Percentiles rank a stretch among this genome's conserved stretches.
Evolutionary conservation across 2,797 vertebrate genomes (phyloP).

Genomic region (Remorina albescens): DNA sequence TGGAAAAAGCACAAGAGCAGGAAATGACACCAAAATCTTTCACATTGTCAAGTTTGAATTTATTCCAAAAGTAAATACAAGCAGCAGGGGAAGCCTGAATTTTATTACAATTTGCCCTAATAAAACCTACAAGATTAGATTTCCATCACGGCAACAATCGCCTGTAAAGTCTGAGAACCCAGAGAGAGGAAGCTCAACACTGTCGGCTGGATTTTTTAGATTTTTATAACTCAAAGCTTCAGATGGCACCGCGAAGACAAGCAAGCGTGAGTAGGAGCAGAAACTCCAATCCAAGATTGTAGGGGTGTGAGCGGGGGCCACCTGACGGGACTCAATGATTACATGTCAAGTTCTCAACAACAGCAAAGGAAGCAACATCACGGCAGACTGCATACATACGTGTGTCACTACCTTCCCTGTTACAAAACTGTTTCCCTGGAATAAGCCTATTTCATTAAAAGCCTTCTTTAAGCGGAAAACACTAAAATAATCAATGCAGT

Average conservation of each 20-base stretch:
- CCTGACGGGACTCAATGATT: too few relatives aligned
- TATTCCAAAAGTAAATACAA: conserved; percentile 12
- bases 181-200: background rate
- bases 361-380: conserved; percentile 17
- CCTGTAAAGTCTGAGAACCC: conserved; percentile 13
- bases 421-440: too few relatives aligned
- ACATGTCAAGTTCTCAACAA: conserved; percentile 22
- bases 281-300: conserved; percentile 1
- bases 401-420: conserved; percentile 16
- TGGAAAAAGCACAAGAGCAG: too few relatives aligned
- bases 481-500: too few relatives aligned
- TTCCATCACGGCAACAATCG: conserved; percentile 49
- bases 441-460: too few relatives aligned
- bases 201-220: conserved; percentile 6
- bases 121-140: conserved; percentile 48
- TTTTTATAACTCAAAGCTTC: conserved; percentile 14
- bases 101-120: conserved; percentile 42
- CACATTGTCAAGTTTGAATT: too few relatives aligned
- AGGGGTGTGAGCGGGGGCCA: background rate
- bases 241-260: background rate
- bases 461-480: background rate
- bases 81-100: conserved; percentile 7
- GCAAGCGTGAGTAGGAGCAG: background rate
- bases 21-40: too few relatives aligned
- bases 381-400: conserved; percentile 9